A percentile compares a stretch with the other conserved stretches of the same genome.
Conservation (phyloP, 1,140 invertebrate species). For the Telenomus remus region DNA sequence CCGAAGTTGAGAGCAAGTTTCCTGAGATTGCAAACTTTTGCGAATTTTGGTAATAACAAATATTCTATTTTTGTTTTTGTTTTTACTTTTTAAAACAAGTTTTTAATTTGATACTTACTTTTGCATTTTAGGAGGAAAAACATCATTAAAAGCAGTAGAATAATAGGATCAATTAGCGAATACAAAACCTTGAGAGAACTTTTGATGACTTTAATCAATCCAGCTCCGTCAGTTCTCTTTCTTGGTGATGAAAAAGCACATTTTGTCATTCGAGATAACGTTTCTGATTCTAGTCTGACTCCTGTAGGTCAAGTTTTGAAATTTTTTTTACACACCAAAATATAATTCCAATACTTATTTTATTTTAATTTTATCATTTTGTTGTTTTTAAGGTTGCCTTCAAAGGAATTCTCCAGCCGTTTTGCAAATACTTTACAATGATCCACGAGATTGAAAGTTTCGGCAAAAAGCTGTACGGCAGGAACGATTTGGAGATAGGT, state of each 20-base stretch:
- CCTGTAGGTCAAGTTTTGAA: constrained; percentile 50
- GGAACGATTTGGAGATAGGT: constrained; percentile 19
- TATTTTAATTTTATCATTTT: neutral
- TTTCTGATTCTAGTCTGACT: constrained; percentile 72
- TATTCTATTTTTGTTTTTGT: neutral
- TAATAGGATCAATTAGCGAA: constrained; percentile 66
- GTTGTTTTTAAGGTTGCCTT: constrained; percentile 63
- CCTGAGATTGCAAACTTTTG: constrained; percentile 61
- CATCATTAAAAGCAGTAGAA: constrained; percentile 49
- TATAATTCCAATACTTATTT: neutral
- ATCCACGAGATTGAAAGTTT: constrained; percentile 67
- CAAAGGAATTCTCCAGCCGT: constrained; percentile 64
- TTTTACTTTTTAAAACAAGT: neutral
- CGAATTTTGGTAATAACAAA: constrained; percentile 62
- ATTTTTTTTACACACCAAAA: neutral
- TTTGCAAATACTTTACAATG: constrained; percentile 68
- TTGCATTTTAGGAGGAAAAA: constrained; percentile 60
- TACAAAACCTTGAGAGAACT: constrained; percentile 71
- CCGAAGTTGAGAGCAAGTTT: constrained; percentile 63
- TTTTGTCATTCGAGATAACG: constrained; percentile 62
- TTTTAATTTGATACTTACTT: neutral
- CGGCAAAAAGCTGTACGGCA: constrained; percentile 58
- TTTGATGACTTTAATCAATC: constrained; percentile 71
- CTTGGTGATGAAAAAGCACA: constrained; percentile 52
- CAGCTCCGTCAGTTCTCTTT: constrained; percentile 64